These are phyloP conservation scores for Watsonalla cultraria DNA, from an alignment of 2,888 invertebrate genomes.

Conservation along the genomic window DNA sequence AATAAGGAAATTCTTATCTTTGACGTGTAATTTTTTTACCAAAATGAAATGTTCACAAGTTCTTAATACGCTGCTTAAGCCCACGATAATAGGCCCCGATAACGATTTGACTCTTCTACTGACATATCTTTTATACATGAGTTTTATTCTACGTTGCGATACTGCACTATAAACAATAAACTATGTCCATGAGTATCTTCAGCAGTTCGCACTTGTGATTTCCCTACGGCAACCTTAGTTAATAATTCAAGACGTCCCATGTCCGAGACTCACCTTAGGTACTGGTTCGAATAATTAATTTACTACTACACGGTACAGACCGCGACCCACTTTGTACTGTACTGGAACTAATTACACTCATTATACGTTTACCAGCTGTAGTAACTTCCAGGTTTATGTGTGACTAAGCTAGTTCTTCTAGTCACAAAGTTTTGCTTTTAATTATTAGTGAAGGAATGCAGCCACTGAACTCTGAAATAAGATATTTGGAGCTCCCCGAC, in stretches of 20 bases:
- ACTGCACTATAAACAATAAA: not conserved
- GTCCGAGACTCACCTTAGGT: slow-evolving; percentile 57
- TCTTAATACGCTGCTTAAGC: too few species aligned
- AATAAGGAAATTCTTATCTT: too few species aligned
- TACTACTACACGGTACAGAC: slow-evolving; percentile 41
- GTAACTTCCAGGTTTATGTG: not conserved
- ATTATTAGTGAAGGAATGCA: too few species aligned
- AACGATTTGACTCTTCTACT: too few species aligned
- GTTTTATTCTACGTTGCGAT: not conserved
- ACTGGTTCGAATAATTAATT: slow-evolving; percentile 63
- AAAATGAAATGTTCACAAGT: too few species aligned
- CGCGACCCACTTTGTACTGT: slow-evolving; percentile 34
- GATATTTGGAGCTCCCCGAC: too few species aligned
- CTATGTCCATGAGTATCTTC: slow-evolving; percentile 18
- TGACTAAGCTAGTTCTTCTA: too few species aligned
- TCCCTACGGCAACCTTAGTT: slow-evolving; percentile 61
- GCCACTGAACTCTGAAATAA: too few species aligned
- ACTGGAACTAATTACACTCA: slow-evolving; percentile 14
- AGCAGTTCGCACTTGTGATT: slow-evolving; percentile 61
- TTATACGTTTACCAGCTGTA: slow-evolving; percentile 1
- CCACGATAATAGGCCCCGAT: too few species aligned
- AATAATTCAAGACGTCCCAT: slow-evolving; percentile 67
- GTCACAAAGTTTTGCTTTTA: too few species aligned
- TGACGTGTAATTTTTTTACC: too few species aligned
- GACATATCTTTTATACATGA: not conserved